A percentile compares a stretch with the other conserved stretches of the same genome.
These are phyloP conservation scores for Pachyseris speciosa DNA, from an alignment of 64 coral and sea anemone species.

Conservation along the genomic window DNA sequence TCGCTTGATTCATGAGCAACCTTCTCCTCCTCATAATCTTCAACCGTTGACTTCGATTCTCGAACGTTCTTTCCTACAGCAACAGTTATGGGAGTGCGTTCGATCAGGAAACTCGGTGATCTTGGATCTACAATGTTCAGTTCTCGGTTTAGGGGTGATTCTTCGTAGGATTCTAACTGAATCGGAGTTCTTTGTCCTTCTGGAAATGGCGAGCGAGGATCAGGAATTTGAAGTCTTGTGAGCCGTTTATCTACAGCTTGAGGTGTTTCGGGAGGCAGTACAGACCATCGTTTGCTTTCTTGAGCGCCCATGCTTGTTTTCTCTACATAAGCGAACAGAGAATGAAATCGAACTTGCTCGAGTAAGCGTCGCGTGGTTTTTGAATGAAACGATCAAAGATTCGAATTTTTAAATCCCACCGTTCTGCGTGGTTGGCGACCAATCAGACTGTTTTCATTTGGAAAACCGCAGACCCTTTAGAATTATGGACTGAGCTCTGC, in stretches of 20 bases:
- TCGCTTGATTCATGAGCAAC: slow-evolving; percentile 16
- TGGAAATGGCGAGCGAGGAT: slow-evolving; percentile 85
- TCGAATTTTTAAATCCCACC: slow-evolving; percentile 77
- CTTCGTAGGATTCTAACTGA: slow-evolving; percentile 77
- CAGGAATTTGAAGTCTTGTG: slow-evolving; percentile 46
- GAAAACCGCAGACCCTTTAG: neutral
- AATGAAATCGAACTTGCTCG: neutral
- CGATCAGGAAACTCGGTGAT: slow-evolving; percentile 67
- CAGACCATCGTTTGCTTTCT: slow-evolving; percentile 90
- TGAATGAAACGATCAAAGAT: slow-evolving; percentile 83
- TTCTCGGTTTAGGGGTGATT: slow-evolving; percentile 89
- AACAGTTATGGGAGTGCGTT: slow-evolving; percentile 72
- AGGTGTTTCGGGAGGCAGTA: slow-evolving; percentile 83
- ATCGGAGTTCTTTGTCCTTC: slow-evolving; percentile 80
- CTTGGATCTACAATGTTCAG: slow-evolving; percentile 71
- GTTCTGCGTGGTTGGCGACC: slow-evolving; percentile 50
- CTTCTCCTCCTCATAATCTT: slow-evolving; percentile 1
- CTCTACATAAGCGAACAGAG: neutral
- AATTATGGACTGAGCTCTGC: neutral
- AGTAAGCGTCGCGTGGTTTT: neutral
- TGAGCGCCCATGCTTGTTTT: slow-evolving; percentile 62
- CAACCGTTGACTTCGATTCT: neutral
- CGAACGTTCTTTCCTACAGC: neutral
- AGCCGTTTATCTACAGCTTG: slow-evolving; percentile 49
- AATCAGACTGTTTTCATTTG: slow-evolving; percentile 50